Evolutionary conservation across 2,797 vertebrate species (phyloP).

Genomic region (Setipinna tenuifilis): DNA sequence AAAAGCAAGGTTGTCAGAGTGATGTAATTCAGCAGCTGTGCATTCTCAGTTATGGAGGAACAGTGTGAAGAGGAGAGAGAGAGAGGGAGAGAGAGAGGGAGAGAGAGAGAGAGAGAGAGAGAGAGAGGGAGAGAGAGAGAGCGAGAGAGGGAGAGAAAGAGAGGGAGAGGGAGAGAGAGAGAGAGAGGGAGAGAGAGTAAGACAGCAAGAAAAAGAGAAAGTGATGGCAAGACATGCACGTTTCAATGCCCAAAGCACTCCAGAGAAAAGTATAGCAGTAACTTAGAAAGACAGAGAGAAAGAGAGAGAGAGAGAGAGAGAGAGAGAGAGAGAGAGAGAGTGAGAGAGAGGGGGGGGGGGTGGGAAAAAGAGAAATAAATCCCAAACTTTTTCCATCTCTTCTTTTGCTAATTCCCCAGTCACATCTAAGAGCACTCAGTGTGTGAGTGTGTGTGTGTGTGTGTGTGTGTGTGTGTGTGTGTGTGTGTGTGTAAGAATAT

Average conservation of each 20-base stretch:
- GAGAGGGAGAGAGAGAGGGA: too few species aligned
- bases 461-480: too few species aligned
- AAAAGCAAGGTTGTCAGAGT: not conserved
- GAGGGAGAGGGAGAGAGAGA: not conserved
- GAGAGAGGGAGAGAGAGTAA: not conserved
- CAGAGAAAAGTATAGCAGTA: not conserved
- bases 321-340: not conserved
- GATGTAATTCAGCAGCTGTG: slow-evolving; percentile 10
- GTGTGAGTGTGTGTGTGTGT: too few species aligned
- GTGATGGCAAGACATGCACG: not conserved
- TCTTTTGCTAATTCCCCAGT: not conserved
- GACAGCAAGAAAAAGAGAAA: not conserved
- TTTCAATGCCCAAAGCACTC: not conserved
- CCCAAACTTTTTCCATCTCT: not conserved
- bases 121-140: not conserved
- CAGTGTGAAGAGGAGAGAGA: not conserved
- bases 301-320: not conserved
- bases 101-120: too few species aligned
- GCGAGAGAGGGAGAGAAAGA: not conserved
- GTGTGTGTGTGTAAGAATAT: too few species aligned
- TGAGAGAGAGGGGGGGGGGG: not conserved
- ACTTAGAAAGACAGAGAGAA: not conserved
- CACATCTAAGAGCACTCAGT: not conserved
- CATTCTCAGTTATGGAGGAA: not conserved
- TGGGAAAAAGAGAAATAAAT: not conserved